phyloP scores from a whole-genome alignment of 2,888 invertebrate species.

The Agrilus cyanescens region DNA sequence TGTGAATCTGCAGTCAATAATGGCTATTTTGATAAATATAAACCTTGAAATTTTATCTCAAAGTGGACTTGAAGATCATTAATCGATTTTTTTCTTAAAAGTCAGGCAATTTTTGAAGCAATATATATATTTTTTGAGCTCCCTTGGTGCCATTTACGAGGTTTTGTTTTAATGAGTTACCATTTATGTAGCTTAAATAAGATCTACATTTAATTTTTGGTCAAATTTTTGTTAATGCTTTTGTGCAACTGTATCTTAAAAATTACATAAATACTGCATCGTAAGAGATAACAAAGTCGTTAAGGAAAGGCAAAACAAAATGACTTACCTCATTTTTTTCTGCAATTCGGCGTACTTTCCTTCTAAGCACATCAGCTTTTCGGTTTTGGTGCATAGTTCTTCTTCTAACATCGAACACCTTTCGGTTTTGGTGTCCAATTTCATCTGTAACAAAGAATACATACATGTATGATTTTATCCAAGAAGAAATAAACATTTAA shows the following conservation, averaged over 20 bases:
- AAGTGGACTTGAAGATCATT: too few species aligned
- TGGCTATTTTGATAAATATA: too few species aligned
- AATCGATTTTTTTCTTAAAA: not conserved
- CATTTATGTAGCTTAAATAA: too few species aligned
- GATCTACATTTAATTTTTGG: constrained; percentile 15
- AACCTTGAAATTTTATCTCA: too few species aligned
- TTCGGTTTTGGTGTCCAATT: constrained; percentile 63
- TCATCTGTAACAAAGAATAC: constrained; percentile 37
- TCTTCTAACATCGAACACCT: constrained; percentile 50
- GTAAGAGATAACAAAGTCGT: not conserved
- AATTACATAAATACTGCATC: too few species aligned
- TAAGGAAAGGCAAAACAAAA: constrained; percentile 5
- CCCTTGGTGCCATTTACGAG: too few species aligned
- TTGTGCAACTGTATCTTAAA: too few species aligned
- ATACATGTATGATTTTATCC: constrained; percentile 1
- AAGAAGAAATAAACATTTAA: not conserved
- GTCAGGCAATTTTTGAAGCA: too few species aligned
- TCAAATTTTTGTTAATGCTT: too few species aligned
- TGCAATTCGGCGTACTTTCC: constrained; percentile 43
- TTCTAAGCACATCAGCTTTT: constrained; percentile 43
- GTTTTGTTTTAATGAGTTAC: too few species aligned
- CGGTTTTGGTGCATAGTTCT: constrained; percentile 49
- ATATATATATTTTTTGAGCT: too few species aligned
- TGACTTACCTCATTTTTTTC: constrained; percentile 40
- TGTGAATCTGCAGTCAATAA: too few species aligned